These are phyloP conservation scores for Amitus sp. DNA, from an alignment of 2,888 invertebrate species.

Conservation along the genomic window DNA sequence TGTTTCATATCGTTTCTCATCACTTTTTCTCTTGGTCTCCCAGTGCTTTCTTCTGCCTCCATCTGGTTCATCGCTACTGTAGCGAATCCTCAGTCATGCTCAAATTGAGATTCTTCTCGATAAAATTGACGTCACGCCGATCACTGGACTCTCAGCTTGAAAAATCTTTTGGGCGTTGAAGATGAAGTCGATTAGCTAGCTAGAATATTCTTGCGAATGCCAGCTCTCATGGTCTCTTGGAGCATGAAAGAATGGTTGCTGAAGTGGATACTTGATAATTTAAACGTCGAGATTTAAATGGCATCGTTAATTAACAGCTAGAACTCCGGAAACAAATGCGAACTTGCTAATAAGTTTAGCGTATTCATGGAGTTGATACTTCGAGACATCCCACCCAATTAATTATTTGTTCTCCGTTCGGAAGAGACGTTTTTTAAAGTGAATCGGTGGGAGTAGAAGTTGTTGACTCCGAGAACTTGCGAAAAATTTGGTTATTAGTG, in stretches of 20 bases:
- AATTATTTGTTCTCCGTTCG: slow-evolving; percentile 11
- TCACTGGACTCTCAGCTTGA: slow-evolving; percentile 17
- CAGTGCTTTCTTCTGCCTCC: slow-evolving; percentile 16
- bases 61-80: slow-evolving; percentile 30
- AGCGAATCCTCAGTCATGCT: slow-evolving; percentile 23
- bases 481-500: background rate
- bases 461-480: background rate
- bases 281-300: too few species aligned
- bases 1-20: slow-evolving; percentile 25
- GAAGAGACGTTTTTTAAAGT: too few species aligned
- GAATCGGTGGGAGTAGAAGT: background rate
- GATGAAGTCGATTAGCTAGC: too few species aligned
- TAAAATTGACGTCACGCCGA: slow-evolving; percentile 19
- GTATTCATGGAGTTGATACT: slow-evolving; percentile 11
- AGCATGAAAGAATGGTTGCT: too few species aligned
- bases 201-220: too few species aligned
- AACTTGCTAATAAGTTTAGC: slow-evolving; percentile 12
- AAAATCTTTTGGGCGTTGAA: too few species aligned
- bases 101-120: slow-evolving; percentile 25
- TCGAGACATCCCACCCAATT: slow-evolving; percentile 22
- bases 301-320: slow-evolving; percentile 13
- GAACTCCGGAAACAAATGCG: slow-evolving; percentile 13
- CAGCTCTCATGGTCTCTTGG: too few species aligned
- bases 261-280: slow-evolving; percentile 6
- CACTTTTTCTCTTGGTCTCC: slow-evolving; percentile 15